Evolutionary conservation across 1,140 invertebrate species (phyloP), one percentile per base, ranked within the genome.

Genomic region (Aphelenchoides fujianensis): DNA sequence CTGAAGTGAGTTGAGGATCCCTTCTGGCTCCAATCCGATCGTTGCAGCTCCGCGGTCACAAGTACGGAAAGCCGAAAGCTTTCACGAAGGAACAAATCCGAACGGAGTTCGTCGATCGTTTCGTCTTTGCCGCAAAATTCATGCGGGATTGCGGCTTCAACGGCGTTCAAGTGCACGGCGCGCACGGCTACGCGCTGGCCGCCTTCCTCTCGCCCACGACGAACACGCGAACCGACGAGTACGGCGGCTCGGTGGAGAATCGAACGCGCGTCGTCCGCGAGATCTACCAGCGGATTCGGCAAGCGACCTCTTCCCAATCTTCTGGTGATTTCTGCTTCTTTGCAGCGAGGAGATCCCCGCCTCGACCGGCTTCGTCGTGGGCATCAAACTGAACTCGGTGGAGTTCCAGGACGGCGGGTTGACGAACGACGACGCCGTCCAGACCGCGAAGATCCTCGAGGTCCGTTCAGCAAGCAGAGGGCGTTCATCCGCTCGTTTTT

Each of bases 101-200:
- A 63, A 79, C 78, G n/a, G 77, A 78, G 34, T 52, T 78, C 7
- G 76, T 78, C 34, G 78, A 78, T 23, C 68, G 70, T 19, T 78
- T 76, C 54, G 73, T 73, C 16, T 78, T 75, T 68, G 78, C 77
- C 7, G 74, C 77, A 41, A 72, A 74, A 35, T 61, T 32, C 19
- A 68, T 73, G n/a, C 36, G 80, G 35, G 66, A 78, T 31, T 73
- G 52, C 54, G 75, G 77, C 23, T 78, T 78, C 35, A 78, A 78
- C 59, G 79, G 79, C 3, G 62, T 80, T 36, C 27, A 80, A 68
- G 41, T 83, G 9, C 80, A 82, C 55, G 82, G 64, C 28, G 80
- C 81, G 28, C 80, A 82, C 57, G 80, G 80, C 27, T 82, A 82
- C 36, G 74, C 83, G 1, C 31, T 82, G 2, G 68, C 78, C 7